Evolutionary conservation across 2,113 vertebrate species (phyloP).

Genomic region (Poecilia latipinna): DNA sequence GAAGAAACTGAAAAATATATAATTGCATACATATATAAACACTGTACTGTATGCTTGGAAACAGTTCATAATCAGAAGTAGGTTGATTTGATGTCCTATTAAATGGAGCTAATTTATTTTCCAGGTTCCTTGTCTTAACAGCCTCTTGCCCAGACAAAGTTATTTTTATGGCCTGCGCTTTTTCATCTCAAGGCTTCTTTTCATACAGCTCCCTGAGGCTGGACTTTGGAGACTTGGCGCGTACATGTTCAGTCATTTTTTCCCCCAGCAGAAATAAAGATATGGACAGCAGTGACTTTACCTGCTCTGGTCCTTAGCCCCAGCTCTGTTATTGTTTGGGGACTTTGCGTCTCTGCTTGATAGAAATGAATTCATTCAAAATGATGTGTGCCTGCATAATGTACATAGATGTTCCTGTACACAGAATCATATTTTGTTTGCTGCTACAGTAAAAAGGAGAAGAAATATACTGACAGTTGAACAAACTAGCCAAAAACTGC

Average conservation of each 20-base stretch:
- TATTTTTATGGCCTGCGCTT: conserved; percentile 59
- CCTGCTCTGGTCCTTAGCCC: conserved; percentile 30
- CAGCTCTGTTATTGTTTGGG: conserved; percentile 64
- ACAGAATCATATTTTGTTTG: conserved; percentile 37
- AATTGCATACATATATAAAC: neutral
- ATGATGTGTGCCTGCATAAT: conserved; percentile 35
- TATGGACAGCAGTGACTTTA: conserved; percentile 48
- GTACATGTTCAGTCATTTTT: conserved; percentile 66
- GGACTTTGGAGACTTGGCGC: conserved; percentile 49
- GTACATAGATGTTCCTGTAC: conserved; percentile 7
- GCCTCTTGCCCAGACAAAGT: conserved; percentile 55
- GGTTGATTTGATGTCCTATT: conserved; percentile 23
- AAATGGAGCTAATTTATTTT: conserved; percentile 21
- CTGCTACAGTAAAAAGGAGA: conserved; percentile 21
- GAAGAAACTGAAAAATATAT: neutral
- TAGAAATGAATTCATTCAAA: conserved; percentile 56
- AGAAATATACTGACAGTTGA: conserved; percentile 15
- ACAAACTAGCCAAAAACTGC: conserved; percentile 2
- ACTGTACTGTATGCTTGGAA: neutral
- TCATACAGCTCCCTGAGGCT: conserved; percentile 52
- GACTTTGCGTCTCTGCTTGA: conserved; percentile 52
- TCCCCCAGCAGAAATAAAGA: conserved; percentile 58
- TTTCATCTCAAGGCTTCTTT: conserved; percentile 71
- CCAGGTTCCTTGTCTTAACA: conserved; percentile 47
- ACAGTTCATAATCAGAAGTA: neutral